Evolutionary conservation across 2,888 invertebrate genomes (phyloP).

Genomic region (Acanthosoma haemorrhoidale): DNA sequence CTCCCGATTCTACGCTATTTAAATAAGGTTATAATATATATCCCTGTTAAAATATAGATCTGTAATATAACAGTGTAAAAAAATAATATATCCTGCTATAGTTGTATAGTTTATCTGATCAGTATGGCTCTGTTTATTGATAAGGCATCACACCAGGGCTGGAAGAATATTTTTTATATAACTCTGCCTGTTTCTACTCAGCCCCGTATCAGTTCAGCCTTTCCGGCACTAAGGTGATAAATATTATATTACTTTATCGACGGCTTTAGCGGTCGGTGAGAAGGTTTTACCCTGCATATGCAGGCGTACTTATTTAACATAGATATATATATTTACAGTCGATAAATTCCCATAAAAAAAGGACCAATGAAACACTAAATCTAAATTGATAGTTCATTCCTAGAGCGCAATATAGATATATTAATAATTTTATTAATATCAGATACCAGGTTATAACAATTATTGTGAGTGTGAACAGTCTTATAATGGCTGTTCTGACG

Average conservation of each 20-base stretch:
- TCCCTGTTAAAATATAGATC: slow-evolving; percentile 32
- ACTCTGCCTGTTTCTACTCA: background rate
- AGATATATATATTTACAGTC: background rate
- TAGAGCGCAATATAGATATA: too few species aligned
- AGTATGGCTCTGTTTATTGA: slow-evolving; percentile 9
- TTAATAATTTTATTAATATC: too few species aligned
- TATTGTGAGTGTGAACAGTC: background rate
- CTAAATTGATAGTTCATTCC: too few species aligned
- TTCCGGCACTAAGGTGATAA: slow-evolving; percentile 25
- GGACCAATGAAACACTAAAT: too few species aligned
- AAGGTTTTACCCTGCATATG: too few species aligned
- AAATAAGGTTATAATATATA: slow-evolving; percentile 22
- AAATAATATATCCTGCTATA: slow-evolving; percentile 28
- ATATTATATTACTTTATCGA: slow-evolving; percentile 14
- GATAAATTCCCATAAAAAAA: too few species aligned
- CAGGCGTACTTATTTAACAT: background rate
- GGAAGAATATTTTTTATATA: background rate
- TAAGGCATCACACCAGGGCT: slow-evolving; percentile 18
- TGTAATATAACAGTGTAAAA: slow-evolving; percentile 31
- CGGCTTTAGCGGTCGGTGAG: slow-evolving; percentile 4
- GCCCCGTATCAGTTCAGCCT: slow-evolving; percentile 16
- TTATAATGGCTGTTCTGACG: background rate
- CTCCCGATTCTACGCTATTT: slow-evolving; percentile 21
- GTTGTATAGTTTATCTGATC: slow-evolving; percentile 22
- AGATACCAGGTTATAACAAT: too few species aligned